phyloP scores from a whole-genome alignment of 2,113 vertebrate genomes.

The Nasalis larvatus region DNA sequence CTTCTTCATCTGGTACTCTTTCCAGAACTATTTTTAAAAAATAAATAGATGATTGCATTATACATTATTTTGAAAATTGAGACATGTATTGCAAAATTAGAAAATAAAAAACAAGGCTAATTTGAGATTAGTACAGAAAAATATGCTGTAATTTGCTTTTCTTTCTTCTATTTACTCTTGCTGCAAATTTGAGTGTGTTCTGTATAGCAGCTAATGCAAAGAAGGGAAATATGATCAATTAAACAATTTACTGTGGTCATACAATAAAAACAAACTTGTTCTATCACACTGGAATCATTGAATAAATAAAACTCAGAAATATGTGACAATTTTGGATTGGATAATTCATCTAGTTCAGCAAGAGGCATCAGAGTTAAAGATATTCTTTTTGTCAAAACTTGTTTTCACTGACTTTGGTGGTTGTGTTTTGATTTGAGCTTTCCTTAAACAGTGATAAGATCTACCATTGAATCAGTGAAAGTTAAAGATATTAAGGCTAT shows the following conservation, averaged over 20 bases:
- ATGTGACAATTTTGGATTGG: neutral
- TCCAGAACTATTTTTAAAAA: neutral
- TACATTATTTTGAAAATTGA: neutral
- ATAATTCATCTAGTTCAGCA: neutral
- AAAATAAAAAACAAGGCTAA: neutral
- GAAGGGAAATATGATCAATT: neutral
- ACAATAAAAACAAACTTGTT: constrained; percentile 14
- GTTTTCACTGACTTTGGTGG: neutral
- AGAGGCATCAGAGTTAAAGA: neutral
- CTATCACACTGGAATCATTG: neutral
- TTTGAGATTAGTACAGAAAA: neutral
- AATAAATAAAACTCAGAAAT: neutral
- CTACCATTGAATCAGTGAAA: neutral
- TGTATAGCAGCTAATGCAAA: neutral
- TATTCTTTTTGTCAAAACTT: neutral
- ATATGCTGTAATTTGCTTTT: neutral
- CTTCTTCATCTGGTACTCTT: neutral
- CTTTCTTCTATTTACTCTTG: neutral
- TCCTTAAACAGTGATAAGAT: neutral
- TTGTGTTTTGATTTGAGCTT: neutral
- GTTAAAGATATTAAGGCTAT: neutral
- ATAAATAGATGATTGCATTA: neutral
- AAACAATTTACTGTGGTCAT: neutral
- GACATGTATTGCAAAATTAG: neutral
- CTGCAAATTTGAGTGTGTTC: neutral